Percentiles rank a stretch among this genome's conserved stretches.
Evolutionary conservation across 2,888 invertebrate species (phyloP).

Genomic region (Poecilus cupreus): DNA sequence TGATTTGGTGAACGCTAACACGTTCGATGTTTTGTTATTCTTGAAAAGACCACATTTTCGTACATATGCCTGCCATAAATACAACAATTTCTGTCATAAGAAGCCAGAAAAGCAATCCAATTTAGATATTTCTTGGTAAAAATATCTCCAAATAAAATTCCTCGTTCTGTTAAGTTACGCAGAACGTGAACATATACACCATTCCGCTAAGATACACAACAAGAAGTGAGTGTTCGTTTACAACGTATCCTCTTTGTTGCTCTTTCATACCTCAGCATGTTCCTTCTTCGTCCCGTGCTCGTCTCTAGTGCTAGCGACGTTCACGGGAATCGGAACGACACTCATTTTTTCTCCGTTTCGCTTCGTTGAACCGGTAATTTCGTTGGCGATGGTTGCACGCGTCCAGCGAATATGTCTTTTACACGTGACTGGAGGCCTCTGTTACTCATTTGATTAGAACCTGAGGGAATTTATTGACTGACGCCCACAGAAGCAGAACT

Average conservation of each 20-base stretch:
- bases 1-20: no score
- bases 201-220: conserved; percentile 5
- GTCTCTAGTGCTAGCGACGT: background rate
- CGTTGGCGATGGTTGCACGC: conserved; percentile 38
- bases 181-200: conserved; percentile 24
- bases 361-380: conserved; percentile 51
- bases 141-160: conserved; percentile 5
- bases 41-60: no score
- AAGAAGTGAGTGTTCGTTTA: conserved; percentile 17
- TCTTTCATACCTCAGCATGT: background rate
- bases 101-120: conserved; percentile 13
- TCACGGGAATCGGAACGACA: conserved; percentile 43
- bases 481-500: background rate
- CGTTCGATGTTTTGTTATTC: no score
- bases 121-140: background rate
- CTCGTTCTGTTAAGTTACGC: background rate
- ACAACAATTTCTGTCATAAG: background rate
- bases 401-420: conserved; percentile 51
- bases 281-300: background rate
- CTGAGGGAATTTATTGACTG: conserved; percentile 31
- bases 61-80: no score
- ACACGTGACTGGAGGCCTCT: conserved; percentile 22
- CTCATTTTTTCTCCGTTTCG: conserved; percentile 39
- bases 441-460: conserved; percentile 29
- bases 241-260: background rate